Conservation (phyloP, 1,140 invertebrate genomes). For the Drosophila kanapiae region DNA sequence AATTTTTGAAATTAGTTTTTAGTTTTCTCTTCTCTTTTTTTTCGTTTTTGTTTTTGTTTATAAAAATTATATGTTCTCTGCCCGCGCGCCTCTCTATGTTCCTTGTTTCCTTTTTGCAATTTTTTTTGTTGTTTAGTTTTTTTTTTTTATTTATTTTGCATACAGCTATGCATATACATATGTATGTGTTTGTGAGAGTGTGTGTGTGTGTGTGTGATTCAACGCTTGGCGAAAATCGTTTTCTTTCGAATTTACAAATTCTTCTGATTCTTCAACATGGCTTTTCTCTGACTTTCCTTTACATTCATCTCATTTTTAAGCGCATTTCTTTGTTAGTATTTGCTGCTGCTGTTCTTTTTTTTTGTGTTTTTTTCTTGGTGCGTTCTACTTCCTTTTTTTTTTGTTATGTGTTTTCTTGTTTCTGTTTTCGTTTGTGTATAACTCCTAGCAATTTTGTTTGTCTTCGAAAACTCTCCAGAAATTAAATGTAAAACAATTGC, state of each 20-base stretch:
- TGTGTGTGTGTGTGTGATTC: slow-evolving; percentile 9
- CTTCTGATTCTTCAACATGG: slow-evolving; percentile 34
- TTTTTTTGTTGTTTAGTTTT: slow-evolving; percentile 10
- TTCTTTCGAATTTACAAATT: neutral
- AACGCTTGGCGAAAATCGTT: slow-evolving; percentile 40
- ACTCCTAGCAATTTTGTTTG: neutral
- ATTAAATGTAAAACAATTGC: slow-evolving; percentile 17
- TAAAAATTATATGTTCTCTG: slow-evolving; percentile 12
- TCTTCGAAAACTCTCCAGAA: slow-evolving; percentile 7
- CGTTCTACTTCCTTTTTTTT: neutral
- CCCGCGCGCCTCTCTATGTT: neutral
- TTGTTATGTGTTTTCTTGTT: neutral
- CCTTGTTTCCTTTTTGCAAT: slow-evolving; percentile 2
- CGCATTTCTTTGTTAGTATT: slow-evolving; percentile 24
- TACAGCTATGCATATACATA: slow-evolving; percentile 25
- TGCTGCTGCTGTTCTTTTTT: neutral
- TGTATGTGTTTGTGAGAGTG: slow-evolving; percentile 4
- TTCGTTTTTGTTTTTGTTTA: neutral
- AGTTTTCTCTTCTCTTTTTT: neutral
- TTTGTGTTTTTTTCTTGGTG: slow-evolving; percentile 7
- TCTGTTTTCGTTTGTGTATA: neutral
- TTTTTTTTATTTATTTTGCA: slow-evolving; percentile 21
- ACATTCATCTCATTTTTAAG: neutral
- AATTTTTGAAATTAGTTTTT: slow-evolving; percentile 26
- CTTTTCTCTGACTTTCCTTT: neutral